Conservation (phyloP, 1,140 invertebrate genomes). For the Drosophila watanabei region DNA sequence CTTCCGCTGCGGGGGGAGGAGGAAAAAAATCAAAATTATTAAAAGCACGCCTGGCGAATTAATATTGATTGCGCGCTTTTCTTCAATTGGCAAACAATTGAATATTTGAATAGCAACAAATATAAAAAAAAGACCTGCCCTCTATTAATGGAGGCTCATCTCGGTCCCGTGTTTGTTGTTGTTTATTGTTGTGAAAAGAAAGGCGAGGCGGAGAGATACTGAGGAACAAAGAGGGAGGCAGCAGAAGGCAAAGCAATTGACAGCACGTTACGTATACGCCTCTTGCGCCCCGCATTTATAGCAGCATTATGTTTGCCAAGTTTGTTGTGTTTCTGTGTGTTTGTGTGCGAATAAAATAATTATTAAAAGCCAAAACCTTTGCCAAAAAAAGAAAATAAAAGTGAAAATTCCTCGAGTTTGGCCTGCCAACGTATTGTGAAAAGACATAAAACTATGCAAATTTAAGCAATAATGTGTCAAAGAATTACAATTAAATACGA, state of each 20-base stretch:
- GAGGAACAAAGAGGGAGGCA: constrained; percentile 19
- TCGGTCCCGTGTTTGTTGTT: constrained; percentile 15
- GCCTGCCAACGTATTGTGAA: not conserved
- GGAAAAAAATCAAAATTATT: constrained; percentile 6
- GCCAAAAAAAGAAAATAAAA: constrained; percentile 12
- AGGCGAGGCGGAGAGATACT: not conserved
- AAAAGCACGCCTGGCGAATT: constrained; percentile 61
- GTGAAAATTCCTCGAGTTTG: not conserved
- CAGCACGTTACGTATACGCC: constrained; percentile 72
- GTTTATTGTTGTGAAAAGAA: constrained; percentile 38
- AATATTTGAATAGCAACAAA: constrained; percentile 61
- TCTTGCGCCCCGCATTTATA: constrained; percentile 48
- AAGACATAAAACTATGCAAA: not conserved
- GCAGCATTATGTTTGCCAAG: constrained; percentile 66
- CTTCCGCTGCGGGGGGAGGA: not conserved
- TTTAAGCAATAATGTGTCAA: too few relatives aligned
- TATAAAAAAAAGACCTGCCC: constrained; percentile 13
- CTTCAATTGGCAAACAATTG: constrained; percentile 79
- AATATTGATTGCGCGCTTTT: constrained; percentile 72
- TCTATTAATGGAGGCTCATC: constrained; percentile 31
- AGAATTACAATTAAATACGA: not conserved
- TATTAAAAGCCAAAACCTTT: constrained; percentile 11
- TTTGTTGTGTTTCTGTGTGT: constrained; percentile 33
- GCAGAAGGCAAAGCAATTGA: constrained; percentile 48
- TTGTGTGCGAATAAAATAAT: constrained; percentile 44